Evolutionary conservation across 2,113 vertebrate species (phyloP).

Genomic region (Rhodinocichla rosea): DNA sequence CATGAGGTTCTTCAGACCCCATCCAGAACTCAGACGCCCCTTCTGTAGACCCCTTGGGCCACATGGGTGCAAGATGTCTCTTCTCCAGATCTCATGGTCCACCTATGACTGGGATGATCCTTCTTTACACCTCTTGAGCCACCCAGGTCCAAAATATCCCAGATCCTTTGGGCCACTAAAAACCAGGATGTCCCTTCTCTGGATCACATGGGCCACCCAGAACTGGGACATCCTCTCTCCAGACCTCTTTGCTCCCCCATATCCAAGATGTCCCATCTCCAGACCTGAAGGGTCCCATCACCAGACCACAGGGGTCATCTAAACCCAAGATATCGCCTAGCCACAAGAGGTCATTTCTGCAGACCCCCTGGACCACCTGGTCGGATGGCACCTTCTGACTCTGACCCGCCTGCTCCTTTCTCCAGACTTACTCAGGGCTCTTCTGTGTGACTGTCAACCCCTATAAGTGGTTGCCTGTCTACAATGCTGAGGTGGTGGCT

Average conservation of each 20-base stretch:
- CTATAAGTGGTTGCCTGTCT: background rate
- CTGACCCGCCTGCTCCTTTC: background rate
- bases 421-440: background rate
- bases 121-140: background rate
- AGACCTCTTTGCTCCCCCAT: background rate
- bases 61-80: background rate
- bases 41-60: background rate
- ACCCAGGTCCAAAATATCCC: background rate
- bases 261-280: background rate
- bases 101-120: background rate
- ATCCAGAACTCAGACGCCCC: accelerated
- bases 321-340: background rate
- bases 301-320: background rate
- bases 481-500: background rate
- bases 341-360: background rate
- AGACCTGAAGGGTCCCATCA: background rate
- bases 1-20: background rate
- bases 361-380: background rate
- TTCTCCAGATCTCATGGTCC: background rate
- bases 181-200: background rate
- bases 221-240: background rate
- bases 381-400: accelerated
- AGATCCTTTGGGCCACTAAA: background rate
- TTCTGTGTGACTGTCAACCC: background rate
- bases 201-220: background rate